Conservation (phyloP, 2,888 invertebrate species). For the Tetragnatha montana region DNA sequence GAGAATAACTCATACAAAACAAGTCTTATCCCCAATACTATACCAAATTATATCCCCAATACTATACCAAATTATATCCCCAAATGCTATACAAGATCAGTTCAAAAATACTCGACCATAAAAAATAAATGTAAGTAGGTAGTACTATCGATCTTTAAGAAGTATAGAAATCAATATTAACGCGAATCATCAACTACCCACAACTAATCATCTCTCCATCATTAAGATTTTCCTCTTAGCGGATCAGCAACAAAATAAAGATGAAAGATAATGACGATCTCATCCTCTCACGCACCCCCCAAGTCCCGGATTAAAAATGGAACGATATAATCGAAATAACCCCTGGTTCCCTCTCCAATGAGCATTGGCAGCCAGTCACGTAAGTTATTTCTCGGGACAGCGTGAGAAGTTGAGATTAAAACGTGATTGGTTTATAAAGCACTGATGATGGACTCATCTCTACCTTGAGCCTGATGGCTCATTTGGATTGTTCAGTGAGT, state of each 20-base stretch:
- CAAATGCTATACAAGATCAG: too few relatives aligned
- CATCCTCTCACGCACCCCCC: not conserved
- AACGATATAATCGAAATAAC: constrained; percentile 17
- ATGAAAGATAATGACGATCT: not conserved
- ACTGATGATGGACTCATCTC: constrained; percentile 28
- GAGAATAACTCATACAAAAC: too few relatives aligned
- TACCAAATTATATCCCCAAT: too few relatives aligned
- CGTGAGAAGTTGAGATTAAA: constrained; percentile 50
- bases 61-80: too few relatives aligned
- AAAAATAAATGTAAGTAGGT: too few relatives aligned
- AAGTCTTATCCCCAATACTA: too few relatives aligned
- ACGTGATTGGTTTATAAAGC: constrained; percentile 38
- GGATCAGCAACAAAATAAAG: not conserved
- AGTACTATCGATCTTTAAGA: too few relatives aligned
- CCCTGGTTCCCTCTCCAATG: constrained; percentile 9
- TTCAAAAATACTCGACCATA: too few relatives aligned
- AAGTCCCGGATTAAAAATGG: constrained; percentile 28
- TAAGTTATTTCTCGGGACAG: constrained; percentile 10
- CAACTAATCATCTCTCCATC: too few relatives aligned
- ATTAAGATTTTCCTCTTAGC: not conserved
- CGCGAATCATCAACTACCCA: too few relatives aligned
- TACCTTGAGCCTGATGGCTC: constrained; percentile 11
- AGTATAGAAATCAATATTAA: too few relatives aligned
- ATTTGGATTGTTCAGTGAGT: constrained; percentile 4
- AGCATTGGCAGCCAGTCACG: constrained; percentile 30